These are phyloP conservation scores for Aphelenchoides besseyi DNA, from an alignment of 1,140 invertebrate species.

Conservation along the genomic window DNA sequence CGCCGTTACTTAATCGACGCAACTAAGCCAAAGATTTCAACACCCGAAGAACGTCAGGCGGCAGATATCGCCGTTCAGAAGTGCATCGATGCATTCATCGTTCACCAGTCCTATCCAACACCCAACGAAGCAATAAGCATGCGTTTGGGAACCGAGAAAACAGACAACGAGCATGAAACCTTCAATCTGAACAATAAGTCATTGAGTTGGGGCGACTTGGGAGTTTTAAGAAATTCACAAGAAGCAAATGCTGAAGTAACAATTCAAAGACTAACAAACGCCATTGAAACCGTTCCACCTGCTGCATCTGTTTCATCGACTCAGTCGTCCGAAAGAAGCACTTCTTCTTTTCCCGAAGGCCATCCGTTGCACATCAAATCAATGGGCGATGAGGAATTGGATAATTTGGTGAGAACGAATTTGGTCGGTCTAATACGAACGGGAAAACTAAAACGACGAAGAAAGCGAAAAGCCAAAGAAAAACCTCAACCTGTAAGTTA, in stretches of 20 bases:
- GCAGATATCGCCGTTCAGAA: background rate
- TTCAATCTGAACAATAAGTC: background rate
- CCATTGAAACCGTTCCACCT: too few relatives aligned
- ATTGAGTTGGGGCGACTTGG: background rate
- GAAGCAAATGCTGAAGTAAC: background rate
- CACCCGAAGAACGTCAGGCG: background rate
- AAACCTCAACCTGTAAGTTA: too few relatives aligned
- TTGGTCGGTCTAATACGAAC: background rate
- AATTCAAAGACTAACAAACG: too few relatives aligned
- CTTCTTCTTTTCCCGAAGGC: background rate
- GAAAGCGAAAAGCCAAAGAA: background rate
- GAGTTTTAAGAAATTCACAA: background rate
- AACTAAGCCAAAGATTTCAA: background rate
- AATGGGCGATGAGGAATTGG: background rate
- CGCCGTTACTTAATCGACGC: background rate
- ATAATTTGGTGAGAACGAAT: background rate
- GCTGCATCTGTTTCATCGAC: background rate
- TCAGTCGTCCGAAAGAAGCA: background rate
- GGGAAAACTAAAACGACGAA: background rate
- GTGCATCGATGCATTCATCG: background rate
- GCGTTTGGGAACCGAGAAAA: background rate
- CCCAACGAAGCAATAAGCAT: background rate
- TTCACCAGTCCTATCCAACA: background rate
- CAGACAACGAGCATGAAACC: background rate
- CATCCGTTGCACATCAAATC: background rate